Base-by-base conservation (phyloP, 1,140 invertebrate genomes). In the Aphidius ervi region DNA sequence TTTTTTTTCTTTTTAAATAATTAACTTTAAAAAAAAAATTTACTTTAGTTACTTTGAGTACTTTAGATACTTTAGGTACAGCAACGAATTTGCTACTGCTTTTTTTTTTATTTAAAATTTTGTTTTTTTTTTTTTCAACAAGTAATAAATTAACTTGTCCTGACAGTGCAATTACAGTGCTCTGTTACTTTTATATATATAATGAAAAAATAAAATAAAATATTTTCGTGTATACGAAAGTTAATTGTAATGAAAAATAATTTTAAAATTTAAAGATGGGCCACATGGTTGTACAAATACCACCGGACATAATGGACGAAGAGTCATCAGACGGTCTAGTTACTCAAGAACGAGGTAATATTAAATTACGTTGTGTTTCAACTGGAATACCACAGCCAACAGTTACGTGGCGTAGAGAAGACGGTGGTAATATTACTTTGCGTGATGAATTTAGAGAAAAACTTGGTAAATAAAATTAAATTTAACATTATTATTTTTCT, bases 351-450 rank as follows among this genome's bases (percentile, higher is more conserved):
- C 90, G 91, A 9, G 88, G 90, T 9, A 88, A 86, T 57, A 85
- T 93, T 46, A 85, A 84, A 23, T 79, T 95, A 31, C 82, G 84
- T 46, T 95, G 92, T 73, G 86, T 84, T 58, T 91, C 92, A 1
- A 91, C 87, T 0, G 92, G 92, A 23, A 86, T 88, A 23, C 93
- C 93, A 4, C 76, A 85, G 46, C 93, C 93, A 0, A 88, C 84
- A 9, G 86, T 93, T 45, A 79, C 76, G 39, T 94, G 92, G 92
- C 83, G 86, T 61, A 77, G 92, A 52, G 90, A 94, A 72, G 87
- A 89, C 65, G 85, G 86, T 56, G 82, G 85, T 61, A 86, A 87
- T 48, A 90, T 95, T 55, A 82, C 88, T 49, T 80, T 91, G 46
- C 82, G 88, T 46, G 82, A 87, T 47, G 87, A 89, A 49, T 83